Conservation (phyloP, 2,113 vertebrate species). For the Odobenus rosmarus region DNA sequence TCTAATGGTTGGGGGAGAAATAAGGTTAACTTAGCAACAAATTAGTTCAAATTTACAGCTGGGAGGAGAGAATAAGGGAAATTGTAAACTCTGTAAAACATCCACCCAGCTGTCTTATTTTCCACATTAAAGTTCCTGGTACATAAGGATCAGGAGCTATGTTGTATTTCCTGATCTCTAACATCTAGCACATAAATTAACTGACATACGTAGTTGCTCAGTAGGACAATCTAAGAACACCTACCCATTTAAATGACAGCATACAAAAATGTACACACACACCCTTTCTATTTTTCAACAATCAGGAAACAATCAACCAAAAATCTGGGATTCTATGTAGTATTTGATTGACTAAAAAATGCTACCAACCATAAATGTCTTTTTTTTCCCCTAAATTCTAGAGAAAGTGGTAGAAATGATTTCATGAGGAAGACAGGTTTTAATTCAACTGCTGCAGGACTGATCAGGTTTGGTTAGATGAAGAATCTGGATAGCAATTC, state of each 20-base stretch:
- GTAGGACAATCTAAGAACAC: background rate
- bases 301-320: background rate
- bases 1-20: background rate
- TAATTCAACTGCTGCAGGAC: background rate
- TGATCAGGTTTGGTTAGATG: background rate
- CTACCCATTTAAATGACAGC: background rate
- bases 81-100: background rate
- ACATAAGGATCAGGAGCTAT: background rate
- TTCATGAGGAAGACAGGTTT: background rate
- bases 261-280: background rate
- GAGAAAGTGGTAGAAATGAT: background rate
- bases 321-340: background rate
- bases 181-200: background rate
- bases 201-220: background rate
- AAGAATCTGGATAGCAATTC: background rate
- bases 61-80: constrained; percentile 1
- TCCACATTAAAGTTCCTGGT: background rate
- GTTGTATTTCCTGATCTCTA: background rate
- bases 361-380: background rate
- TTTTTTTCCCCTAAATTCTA: background rate
- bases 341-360: constrained; percentile 15
- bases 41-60: background rate
- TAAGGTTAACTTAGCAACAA: background rate
- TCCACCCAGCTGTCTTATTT: background rate
- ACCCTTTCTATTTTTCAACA: background rate